Evolutionary conservation across 1,140 invertebrate species (phyloP), one percentile per base, ranked within the genome.

Genomic region (Rhagoletis pomonella): DNA sequence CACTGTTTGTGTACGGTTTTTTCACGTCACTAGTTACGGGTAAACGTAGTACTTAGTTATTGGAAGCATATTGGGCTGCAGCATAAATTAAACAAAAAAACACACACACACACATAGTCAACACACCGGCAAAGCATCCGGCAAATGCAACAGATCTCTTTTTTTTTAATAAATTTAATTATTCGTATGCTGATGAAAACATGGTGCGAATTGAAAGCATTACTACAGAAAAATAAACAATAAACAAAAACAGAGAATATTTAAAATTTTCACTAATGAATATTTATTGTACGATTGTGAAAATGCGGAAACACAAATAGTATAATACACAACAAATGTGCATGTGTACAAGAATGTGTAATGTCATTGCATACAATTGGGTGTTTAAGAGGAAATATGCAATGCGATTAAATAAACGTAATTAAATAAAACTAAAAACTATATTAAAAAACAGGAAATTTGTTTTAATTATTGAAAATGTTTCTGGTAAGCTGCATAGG

Each of bases 361-460:
- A 55, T 55, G 47, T 6, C 55, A 81, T 55, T 55, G 44, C 73
- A 81, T 55, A 55, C 44, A 55, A 55, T 58, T 17, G 10, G 47
- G 29, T 29, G 29, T 29, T 29, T 10, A 55, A 81, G 55, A 50
- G 17, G 47, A 81, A 81, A 19, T 81, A 58, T 81, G 55, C 50
- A 58, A 42, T 19, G 55, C 14, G 29, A 81, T 81, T 81, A 81
- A 81, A 81, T 81, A 81, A 81, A 81, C 9, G 73, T 44, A 81
- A 81, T 81, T 81, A 55, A 81, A 81, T 81, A 81, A 81, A 81
- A 81, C 29, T 81, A 55, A 55, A 58, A 19, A 77, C 12, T 47
- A 5, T 19, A 81, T 55, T 55, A 81, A 81, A 81, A 29, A 9
- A 62, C n/a, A 3, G 60, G 12, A 17, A 62, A 14, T 62, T n/a